A percentile compares a stretch with the other conserved stretches of the same genome.
Evolutionary conservation across 53 echinoderm and acorn worm genomes (phyloP).

Genomic region (Astropecten irregularis): DNA sequence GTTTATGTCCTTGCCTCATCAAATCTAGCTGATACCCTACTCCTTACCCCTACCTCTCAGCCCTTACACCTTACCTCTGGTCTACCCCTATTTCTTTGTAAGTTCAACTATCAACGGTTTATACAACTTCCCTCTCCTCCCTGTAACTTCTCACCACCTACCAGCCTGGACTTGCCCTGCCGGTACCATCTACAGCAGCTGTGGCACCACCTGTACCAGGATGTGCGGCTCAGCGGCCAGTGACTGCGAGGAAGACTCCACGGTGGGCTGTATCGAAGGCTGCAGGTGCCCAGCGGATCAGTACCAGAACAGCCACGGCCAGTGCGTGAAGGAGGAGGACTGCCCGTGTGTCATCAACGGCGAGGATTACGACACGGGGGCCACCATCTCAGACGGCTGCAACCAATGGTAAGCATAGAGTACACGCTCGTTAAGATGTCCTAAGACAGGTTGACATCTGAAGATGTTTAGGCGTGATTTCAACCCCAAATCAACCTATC

Average conservation of each 20-base stretch:
- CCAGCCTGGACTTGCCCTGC: conserved; percentile 75
- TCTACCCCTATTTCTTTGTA: no score
- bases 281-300: conserved; percentile 77
- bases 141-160: neutral
- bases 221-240: conserved; percentile 60
- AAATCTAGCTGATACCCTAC: no score
- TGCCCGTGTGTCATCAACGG: conserved; percentile 80
- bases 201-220: conserved; percentile 75
- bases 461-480: neutral
- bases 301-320: conserved; percentile 59
- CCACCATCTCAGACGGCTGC: conserved; percentile 67
- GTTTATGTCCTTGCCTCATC: no score
- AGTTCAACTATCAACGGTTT: no score
- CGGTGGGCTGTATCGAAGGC: conserved; percentile 77
- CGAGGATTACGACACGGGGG: conserved; percentile 65
- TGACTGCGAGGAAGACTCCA: conserved; percentile 72
- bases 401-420: conserved; percentile 78
- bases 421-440: no score
- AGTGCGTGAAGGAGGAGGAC: conserved; percentile 68
- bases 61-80: no score
- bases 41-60: no score
- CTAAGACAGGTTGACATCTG: neutral
- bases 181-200: conserved; percentile 69
- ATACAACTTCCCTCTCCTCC: no score
- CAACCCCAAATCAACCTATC: no score